A percentile compares a stretch with the other conserved stretches of the same genome.
phyloP scores from a whole-genome alignment of 2,797 vertebrate species.

The Adelosebastes latens region DNA sequence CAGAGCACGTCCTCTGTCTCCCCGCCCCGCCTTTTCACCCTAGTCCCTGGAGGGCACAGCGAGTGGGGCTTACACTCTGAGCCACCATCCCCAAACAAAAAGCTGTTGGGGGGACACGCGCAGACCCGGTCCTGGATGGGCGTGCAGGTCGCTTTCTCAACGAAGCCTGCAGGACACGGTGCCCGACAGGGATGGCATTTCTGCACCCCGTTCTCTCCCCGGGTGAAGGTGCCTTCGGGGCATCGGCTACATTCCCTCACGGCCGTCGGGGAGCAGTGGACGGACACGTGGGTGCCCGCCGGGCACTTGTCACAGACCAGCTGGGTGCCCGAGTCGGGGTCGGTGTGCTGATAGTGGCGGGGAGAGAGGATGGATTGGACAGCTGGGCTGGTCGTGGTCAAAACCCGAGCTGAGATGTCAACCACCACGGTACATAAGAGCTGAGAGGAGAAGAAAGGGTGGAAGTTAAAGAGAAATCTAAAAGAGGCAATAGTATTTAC shows the following conservation, averaged over 20 bases:
- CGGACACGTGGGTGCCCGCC: conserved; percentile 91
- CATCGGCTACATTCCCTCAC: conserved; percentile 92
- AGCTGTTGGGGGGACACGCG: conserved; percentile 87
- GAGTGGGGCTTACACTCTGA: conserved; percentile 85
- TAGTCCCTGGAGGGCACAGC: conserved; percentile 88
- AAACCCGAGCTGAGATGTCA: conserved; percentile 76
- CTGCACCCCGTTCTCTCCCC: conserved; percentile 91
- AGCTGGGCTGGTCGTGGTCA: conserved; percentile 79
- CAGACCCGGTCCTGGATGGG: conserved; percentile 90
- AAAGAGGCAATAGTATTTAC: background rate
- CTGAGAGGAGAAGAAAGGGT: conserved; percentile 74
- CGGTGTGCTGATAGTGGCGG: conserved; percentile 88
- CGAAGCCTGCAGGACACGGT: conserved; percentile 84
- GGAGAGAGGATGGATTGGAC: conserved; percentile 72
- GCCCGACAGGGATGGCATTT: conserved; percentile 90
- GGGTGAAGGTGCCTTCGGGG: conserved; percentile 88
- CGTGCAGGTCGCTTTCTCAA: conserved; percentile 88
- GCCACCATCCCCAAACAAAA: conserved; percentile 45
- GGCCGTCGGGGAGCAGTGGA: conserved; percentile 87
- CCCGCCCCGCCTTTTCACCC: conserved; percentile 89
- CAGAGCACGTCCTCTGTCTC: conserved; percentile 90
- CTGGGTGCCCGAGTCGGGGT: conserved; percentile 84
- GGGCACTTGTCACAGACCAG: conserved; percentile 95
- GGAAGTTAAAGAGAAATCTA: background rate
- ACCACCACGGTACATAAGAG: conserved; percentile 84